Evolutionary conservation across 1,140 invertebrate species (phyloP), one percentile per base, ranked within the genome.

Genomic region (Psilanteris sp.): DNA sequence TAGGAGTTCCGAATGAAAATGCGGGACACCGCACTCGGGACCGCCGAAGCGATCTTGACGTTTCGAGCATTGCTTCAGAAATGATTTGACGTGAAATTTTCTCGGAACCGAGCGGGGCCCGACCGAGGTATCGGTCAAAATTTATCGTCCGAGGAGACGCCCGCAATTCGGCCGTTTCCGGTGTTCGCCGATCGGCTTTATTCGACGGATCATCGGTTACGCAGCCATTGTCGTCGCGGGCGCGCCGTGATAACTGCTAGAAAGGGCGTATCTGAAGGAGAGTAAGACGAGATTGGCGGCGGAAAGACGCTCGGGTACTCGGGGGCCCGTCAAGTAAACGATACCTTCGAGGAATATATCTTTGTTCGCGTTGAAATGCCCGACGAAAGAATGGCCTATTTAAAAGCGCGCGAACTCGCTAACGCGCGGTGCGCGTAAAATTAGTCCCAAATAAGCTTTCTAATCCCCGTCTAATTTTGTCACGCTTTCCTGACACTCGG

Each of bases 261-360:
- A 52, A 39, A 46, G 44, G 8, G 36, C 20, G 44, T 32, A 31
- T 55, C 31, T 41, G 37, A 36, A 52, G 55, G 43, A 16, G 1
- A 4, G 15, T 26, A 8, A 26, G 7, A 26, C 4, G 24, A 11
- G 26, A 8, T 20, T 14, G n/a, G 1, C 29, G 48, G 32, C 31
- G 26, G 64, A 57, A 32, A 70, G 67, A 55, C 54, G 67, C 62
- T 61, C 46, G 57, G 50, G 48, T 32, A 50, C 50, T 64, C 26
- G 50, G 64, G 32, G 27, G 43, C 24, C 48, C 34, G 44, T 70
- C 15, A 70, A 32, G 70, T 64, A 73, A 73, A 20, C 59, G 70
- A 73, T 73, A 73, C 43, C 57, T 48, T 9, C 20, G 13, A 13
- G 5, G 13, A 16, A n/a, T n/a, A 26, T 15, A 31, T 29, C 48